A percentile compares a stretch with the other conserved stretches of the same genome.
phyloP scores from a whole-genome alignment of 2,797 vertebrate species.

The Molossus alvarezi region DNA sequence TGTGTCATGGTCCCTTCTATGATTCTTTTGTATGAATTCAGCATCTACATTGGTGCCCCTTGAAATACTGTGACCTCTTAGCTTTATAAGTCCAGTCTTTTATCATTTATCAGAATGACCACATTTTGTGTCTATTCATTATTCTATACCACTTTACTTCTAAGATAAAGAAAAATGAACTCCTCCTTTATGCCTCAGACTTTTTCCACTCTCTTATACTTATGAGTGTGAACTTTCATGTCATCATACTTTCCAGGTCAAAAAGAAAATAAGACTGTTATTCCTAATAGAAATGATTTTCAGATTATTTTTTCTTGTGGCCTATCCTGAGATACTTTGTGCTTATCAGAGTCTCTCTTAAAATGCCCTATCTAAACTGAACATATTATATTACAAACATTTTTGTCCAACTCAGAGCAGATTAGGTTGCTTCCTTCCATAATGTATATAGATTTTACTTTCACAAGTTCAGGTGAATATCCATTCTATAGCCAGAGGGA shows the following conservation, averaged over 20 bases:
- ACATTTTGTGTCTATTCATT: slow-evolving; percentile 68
- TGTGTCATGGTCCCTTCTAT: slow-evolving; percentile 71
- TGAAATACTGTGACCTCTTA: slow-evolving; percentile 71
- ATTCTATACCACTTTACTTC: slow-evolving; percentile 37
- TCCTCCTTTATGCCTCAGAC: slow-evolving; percentile 52
- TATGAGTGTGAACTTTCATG: slow-evolving; percentile 48
- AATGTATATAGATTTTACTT: not conserved
- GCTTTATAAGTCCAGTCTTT: slow-evolving; percentile 58
- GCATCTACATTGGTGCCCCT: slow-evolving; percentile 59
- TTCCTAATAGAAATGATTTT: slow-evolving; percentile 46
- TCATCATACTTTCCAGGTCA: slow-evolving; percentile 18
- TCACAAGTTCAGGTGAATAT: slow-evolving; percentile 44
- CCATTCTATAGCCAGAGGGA: not conserved
- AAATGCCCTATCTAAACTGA: slow-evolving; percentile 1
- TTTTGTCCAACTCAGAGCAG: not conserved
- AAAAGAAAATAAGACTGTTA: slow-evolving; percentile 44
- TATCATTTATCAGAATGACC: slow-evolving; percentile 60
- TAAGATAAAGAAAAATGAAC: slow-evolving; percentile 65
- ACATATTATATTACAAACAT: not conserved
- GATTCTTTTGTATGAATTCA: slow-evolving; percentile 79
- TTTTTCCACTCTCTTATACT: slow-evolving; percentile 40
- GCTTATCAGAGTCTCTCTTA: not conserved
- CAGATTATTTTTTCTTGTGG: slow-evolving; percentile 33
- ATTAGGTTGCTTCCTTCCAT: not conserved
- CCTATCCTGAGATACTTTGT: not conserved